Evolutionary conservation across 2,113 vertebrate genomes (phyloP).

Genomic region (Rattus norvegicus): DNA sequence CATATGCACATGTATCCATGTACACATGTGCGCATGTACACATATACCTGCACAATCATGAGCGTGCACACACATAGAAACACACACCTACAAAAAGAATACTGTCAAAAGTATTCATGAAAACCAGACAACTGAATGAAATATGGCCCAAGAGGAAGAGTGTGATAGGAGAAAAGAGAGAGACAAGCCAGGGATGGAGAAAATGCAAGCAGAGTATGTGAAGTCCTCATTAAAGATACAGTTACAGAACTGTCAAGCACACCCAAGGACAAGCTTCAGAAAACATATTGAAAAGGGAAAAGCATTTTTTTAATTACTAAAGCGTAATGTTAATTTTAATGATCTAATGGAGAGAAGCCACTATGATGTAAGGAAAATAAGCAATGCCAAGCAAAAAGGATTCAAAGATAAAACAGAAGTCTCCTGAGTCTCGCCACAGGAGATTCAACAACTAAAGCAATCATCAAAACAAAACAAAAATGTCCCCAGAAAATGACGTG

Average conservation of each 20-base stretch:
- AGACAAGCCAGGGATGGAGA: not conserved
- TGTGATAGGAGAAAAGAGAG: not conserved
- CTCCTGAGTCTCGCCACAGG: not conserved
- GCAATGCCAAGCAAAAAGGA: not conserved
- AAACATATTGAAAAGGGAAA: not conserved
- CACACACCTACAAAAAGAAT: not conserved
- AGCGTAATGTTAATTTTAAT: not conserved
- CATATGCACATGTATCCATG: too few relatives aligned
- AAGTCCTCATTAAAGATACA: not conserved
- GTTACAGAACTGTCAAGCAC: not conserved
- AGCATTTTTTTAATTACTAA: not conserved
- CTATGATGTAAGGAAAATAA: not conserved
- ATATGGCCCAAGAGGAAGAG: not conserved
- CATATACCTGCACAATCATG: too few relatives aligned
- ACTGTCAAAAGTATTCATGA: not conserved
- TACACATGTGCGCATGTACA: too few relatives aligned
- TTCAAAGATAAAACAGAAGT: not conserved
- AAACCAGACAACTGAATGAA: conserved; percentile 35
- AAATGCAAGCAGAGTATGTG: not conserved
- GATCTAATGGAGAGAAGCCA: not conserved
- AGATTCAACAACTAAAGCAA: not conserved
- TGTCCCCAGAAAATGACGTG: not conserved
- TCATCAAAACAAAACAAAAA: not conserved
- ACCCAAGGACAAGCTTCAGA: not conserved
- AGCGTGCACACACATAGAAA: not conserved